Conservation (phyloP, 2,113 vertebrate species). For the Pavo muticus region DNA sequence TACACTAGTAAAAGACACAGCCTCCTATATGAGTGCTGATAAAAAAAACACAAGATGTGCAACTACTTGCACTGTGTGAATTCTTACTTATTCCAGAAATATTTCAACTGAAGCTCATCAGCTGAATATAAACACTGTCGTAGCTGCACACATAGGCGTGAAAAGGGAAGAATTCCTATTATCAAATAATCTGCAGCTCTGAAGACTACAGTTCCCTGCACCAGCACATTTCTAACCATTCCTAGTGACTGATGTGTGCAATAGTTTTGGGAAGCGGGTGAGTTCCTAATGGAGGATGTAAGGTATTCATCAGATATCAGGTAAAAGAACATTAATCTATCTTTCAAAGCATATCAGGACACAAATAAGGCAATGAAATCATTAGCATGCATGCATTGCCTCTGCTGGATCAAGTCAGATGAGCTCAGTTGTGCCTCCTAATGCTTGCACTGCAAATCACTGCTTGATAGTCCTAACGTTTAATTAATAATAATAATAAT, state of each 20-base stretch:
- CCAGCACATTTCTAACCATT: slow-evolving; percentile 57
- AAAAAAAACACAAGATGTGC: background rate
- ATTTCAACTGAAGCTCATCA: slow-evolving; percentile 11
- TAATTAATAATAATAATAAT: background rate
- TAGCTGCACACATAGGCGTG: slow-evolving; percentile 52
- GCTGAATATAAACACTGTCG: slow-evolving; percentile 17
- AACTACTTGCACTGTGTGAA: background rate
- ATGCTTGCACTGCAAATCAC: slow-evolving; percentile 36
- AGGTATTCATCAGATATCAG: slow-evolving; percentile 59
- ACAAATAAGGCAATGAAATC: slow-evolving; percentile 9
- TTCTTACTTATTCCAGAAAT: slow-evolving; percentile 38
- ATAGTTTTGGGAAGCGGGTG: slow-evolving; percentile 28
- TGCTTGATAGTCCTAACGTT: slow-evolving; percentile 24
- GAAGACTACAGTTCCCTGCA: slow-evolving; percentile 9
- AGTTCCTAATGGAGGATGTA: slow-evolving; percentile 59
- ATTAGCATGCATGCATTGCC: slow-evolving; percentile 2
- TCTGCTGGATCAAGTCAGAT: background rate
- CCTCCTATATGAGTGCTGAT: background rate
- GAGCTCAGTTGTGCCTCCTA: slow-evolving; percentile 43
- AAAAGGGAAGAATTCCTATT: slow-evolving; percentile 59
- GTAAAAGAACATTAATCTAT: slow-evolving; percentile 58
- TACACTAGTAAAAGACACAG: background rate
- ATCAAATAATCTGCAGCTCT: slow-evolving; percentile 35
- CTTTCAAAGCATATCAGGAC: slow-evolving; percentile 36
- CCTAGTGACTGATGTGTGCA: slow-evolving; percentile 40